Evolutionary conservation across 35 echinoderm and acorn worm species (phyloP).

Genomic region (Strongylocentrotus purpuratus): DNA sequence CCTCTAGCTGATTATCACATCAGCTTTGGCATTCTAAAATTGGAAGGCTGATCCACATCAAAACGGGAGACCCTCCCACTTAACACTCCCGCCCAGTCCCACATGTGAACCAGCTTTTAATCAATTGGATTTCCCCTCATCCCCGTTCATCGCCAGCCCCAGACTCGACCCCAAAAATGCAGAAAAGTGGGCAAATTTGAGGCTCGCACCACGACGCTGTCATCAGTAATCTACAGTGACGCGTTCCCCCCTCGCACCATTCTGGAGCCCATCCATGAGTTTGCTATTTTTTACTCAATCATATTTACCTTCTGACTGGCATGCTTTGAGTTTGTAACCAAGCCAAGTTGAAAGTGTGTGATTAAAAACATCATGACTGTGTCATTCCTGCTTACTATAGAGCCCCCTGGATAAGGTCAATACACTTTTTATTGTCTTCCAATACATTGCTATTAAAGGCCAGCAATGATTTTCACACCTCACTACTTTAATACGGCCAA

Average conservation of each 20-base stretch:
- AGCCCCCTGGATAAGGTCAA: neutral
- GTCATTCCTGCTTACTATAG: neutral
- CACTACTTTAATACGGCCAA: no score
- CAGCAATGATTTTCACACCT: no score
- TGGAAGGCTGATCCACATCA: neutral
- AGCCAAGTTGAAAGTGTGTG: neutral
- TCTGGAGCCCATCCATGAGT: conserved; percentile 10
- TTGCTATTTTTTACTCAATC: conserved; percentile 1
- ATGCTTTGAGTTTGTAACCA: neutral
- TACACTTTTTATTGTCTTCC: neutral
- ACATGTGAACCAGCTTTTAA: conserved; percentile 11
- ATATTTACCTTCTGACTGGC: conserved; percentile 10
- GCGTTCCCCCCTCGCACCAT: neutral
- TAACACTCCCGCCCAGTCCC: conserved; percentile 43
- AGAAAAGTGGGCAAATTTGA: neutral
- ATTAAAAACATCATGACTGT: conserved; percentile 3
- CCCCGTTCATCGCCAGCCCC: neutral
- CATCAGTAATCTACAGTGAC: neutral
- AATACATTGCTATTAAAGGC: no score
- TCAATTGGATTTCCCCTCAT: conserved; percentile 43
- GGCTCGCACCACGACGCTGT: neutral
- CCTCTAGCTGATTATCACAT: conserved; percentile 21
- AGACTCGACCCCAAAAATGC: conserved; percentile 14
- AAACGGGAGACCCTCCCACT: neutral
- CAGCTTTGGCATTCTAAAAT: conserved; percentile 21